These are phyloP conservation scores for Drosophila burlai DNA, from an alignment of 1,140 invertebrate species.

Conservation along the genomic window DNA sequence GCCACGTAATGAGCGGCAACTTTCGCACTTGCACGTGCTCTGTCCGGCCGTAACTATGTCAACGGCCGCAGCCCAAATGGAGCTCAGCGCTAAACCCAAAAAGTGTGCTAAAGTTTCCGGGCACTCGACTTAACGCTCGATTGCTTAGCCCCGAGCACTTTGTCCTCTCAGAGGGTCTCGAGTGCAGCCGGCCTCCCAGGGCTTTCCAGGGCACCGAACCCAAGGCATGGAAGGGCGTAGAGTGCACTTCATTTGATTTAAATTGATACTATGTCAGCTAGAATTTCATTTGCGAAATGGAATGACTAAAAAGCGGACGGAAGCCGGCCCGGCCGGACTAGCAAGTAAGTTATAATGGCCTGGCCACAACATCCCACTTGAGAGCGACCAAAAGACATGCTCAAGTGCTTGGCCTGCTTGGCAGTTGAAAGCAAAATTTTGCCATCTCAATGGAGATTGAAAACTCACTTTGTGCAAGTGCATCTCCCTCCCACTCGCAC, in stretches of 20 bases:
- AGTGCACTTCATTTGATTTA: conserved; percentile 82
- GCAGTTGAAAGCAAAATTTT: conserved; percentile 69
- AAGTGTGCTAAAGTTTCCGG: conserved; percentile 71
- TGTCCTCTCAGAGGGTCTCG: conserved; percentile 35
- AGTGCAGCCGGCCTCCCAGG: conserved; percentile 22
- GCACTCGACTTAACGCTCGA: conserved; percentile 69
- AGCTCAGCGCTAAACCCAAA: conserved; percentile 9
- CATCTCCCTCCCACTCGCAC: background rate
- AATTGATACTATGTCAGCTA: conserved; percentile 77
- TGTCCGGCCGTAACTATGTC: conserved; percentile 63
- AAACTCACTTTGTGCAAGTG: conserved; percentile 46
- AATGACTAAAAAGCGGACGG: conserved; percentile 31
- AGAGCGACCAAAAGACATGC: conserved; percentile 76
- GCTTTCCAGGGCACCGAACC: background rate
- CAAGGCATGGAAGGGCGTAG: conserved; percentile 31
- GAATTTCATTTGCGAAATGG: conserved; percentile 79
- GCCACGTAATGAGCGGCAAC: conserved; percentile 79
- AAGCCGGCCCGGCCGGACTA: conserved; percentile 26
- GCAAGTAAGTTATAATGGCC: conserved; percentile 75
- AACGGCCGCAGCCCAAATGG: conserved; percentile 32
- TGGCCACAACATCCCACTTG: conserved; percentile 79
- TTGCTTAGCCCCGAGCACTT: conserved; percentile 50
- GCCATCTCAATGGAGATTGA: conserved; percentile 66
- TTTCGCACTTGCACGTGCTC: conserved; percentile 73
- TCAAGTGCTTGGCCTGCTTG: conserved; percentile 70